Base-by-base conservation (phyloP, 2,888 invertebrate species). In the Furcula furcula region DNA sequence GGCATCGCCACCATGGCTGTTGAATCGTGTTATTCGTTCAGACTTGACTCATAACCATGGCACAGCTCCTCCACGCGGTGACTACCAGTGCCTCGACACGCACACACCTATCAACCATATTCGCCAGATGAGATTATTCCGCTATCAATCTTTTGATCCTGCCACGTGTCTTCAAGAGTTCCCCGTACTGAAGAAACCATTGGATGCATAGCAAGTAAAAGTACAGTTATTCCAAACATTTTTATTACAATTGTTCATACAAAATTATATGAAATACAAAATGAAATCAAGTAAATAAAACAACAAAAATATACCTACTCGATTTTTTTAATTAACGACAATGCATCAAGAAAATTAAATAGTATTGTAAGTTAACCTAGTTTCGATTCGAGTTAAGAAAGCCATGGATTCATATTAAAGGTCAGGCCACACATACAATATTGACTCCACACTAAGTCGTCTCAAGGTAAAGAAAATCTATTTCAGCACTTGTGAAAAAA, bases 101-200 rank as follows among this genome's bases (percentile, higher is more conserved):
- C 86, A 88, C 54, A 86, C 87, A 0, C 87, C 88, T 2, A 87
- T 88, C 12, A 75, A 68, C 0, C 87, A 87, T 46, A 86, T 88
- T 21, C 75, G 87, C 9, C 55, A 74, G 31, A 60, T 88, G 69
- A 65, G 78, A 44, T 63, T 73, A 7, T 79, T 68, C 56, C 75
- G 87, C 5, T 75, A 75, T 46, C 75, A 79, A 45, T 87, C 88
- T 2, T 86, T 85, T 37, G 65, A 87, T 39, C 88, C 87, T 1
- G 72, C 76, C 10, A 75, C 82, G 4, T 72, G 85, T 33, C 49
- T 78, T 12, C 79, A 76, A 59, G 68, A 77, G 38, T 87, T 83
- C 43, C 80, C 82, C 5, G 55, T 28, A 11, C 26, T 63, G 3
- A 58, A 53, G 13, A 64, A 63, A 40, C 46, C 56, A 4, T 50